Percentiles rank a stretch among this genome's conserved stretches.
phyloP scores from a whole-genome alignment of 1,140 invertebrate genomes.

The Medauroidea extradentata region DNA sequence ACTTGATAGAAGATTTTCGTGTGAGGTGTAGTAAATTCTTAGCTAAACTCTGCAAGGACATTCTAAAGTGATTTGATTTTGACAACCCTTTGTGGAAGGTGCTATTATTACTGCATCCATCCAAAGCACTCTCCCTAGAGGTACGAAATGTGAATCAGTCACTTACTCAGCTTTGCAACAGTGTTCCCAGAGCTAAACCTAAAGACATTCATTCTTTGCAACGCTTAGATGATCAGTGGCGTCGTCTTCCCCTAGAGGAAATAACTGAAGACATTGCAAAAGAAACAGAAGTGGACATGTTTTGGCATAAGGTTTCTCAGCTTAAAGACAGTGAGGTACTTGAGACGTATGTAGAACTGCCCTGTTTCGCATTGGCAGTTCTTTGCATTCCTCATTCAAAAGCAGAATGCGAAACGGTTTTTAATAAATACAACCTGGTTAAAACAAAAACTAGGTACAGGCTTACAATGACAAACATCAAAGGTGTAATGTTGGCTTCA shows the following conservation, averaged over 20 bases:
- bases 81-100: no score
- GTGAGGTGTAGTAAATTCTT: no score
- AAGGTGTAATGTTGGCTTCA: not conserved
- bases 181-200: constrained; percentile 12
- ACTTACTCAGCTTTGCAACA: constrained; percentile 6
- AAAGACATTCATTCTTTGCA: constrained; percentile 7
- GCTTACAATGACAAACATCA: not conserved
- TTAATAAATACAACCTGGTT: constrained; percentile 7
- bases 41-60: no score
- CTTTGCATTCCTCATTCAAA: constrained; percentile 14
- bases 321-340: constrained; percentile 6
- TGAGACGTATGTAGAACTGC: constrained; percentile 4
- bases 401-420: constrained; percentile 7
- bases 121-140: no score
- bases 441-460: constrained; percentile 1
- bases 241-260: constrained; percentile 14
- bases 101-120: no score
- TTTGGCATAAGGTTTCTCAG: constrained; percentile 16
- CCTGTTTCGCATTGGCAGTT: constrained; percentile 11
- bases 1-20: no score
- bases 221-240: constrained; percentile 12
- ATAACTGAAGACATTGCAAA: constrained; percentile 9
- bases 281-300: constrained; percentile 13
- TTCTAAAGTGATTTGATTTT: no score
- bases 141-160: constrained; percentile 11